Evolutionary conservation across 2,888 invertebrate genomes (phyloP).

Genomic region (Dasypogon diadema): DNA sequence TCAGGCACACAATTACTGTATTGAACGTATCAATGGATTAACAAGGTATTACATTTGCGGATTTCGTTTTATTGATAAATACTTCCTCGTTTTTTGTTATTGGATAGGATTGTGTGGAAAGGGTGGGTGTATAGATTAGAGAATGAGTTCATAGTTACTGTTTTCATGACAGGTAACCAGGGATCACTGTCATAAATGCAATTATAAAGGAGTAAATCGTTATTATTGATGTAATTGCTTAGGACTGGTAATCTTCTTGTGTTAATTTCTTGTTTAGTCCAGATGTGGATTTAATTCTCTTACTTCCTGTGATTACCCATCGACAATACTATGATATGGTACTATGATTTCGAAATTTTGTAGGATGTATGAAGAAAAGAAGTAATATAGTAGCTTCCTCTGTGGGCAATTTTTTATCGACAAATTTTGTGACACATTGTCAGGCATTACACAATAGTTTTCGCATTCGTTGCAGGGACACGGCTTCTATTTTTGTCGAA

Average conservation of each 20-base stretch:
- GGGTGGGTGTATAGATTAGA: neutral
- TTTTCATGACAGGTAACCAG: neutral
- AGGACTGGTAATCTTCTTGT: neutral
- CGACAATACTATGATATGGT: too few species aligned
- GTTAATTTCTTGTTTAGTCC: too few species aligned
- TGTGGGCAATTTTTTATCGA: too few species aligned
- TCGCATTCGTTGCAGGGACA: too few species aligned
- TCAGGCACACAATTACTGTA: slow-evolving; percentile 21
- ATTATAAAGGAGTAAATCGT: neutral
- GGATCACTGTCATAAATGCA: neutral
- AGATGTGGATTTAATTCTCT: too few species aligned
- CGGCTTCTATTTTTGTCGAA: too few species aligned
- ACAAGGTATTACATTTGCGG: slow-evolving; percentile 47
- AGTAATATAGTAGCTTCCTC: too few species aligned
- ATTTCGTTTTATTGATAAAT: slow-evolving; percentile 44
- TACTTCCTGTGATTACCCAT: too few species aligned
- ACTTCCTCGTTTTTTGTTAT: slow-evolving; percentile 12
- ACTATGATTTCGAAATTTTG: too few species aligned
- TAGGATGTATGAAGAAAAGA: too few species aligned
- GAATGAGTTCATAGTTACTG: neutral
- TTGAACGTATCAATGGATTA: slow-evolving; percentile 45
- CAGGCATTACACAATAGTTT: too few species aligned
- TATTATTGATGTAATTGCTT: neutral
- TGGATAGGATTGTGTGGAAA: neutral
- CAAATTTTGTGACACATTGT: too few species aligned